Conservation (phyloP, 2,113 vertebrate genomes). For the Rhombomys opimus region DNA sequence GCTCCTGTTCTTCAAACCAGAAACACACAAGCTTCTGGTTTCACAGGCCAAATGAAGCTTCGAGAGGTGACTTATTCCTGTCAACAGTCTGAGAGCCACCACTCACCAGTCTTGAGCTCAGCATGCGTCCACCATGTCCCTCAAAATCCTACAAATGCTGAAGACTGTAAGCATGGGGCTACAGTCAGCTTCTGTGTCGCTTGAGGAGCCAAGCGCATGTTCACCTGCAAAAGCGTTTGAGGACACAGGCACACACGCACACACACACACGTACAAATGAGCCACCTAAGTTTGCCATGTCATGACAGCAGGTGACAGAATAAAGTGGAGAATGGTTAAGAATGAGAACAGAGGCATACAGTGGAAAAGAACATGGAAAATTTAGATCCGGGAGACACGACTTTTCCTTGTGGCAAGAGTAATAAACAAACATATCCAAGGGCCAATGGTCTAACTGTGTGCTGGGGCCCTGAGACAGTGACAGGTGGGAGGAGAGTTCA, state of each 20-base stretch:
- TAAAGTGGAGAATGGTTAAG: not conserved
- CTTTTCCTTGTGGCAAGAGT: not conserved
- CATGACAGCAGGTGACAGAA: not conserved
- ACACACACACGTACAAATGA: not conserved
- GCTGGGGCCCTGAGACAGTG: not conserved
- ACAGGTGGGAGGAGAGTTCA: not conserved
- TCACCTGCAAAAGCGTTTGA: not conserved
- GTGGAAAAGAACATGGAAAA: not conserved
- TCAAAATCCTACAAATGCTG: not conserved
- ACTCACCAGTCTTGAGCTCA: fast-evolving
- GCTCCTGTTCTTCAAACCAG: not conserved
- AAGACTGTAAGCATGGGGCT: not conserved
- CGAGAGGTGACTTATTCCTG: not conserved
- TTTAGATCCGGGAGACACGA: not conserved
- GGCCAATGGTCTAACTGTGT: not conserved
- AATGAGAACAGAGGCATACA: not conserved
- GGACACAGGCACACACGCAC: not conserved
- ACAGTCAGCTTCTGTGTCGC: not conserved
- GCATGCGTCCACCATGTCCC: fast-evolving
- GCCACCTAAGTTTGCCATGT: too few relatives aligned
- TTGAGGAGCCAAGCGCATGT: not conserved
- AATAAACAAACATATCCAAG: not conserved
- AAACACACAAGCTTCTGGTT: not conserved
- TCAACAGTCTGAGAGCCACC: not conserved
- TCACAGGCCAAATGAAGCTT: not conserved